phyloP scores from a whole-genome alignment of 2,888 invertebrate genomes.

The Julus scandinavius region DNA sequence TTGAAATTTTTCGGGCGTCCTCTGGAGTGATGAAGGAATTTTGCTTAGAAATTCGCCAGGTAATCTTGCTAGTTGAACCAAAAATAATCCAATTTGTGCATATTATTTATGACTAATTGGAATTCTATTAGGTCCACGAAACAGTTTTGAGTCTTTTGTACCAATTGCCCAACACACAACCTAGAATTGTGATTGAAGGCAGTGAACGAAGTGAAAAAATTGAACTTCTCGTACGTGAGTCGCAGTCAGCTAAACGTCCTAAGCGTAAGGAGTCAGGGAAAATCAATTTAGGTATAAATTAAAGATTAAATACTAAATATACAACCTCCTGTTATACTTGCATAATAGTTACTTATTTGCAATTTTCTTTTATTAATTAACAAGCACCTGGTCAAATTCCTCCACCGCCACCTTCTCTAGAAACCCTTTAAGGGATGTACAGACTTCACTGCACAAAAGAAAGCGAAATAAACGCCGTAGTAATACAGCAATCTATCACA shows the following conservation, averaged over 20 bases:
- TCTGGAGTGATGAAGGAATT: constrained; percentile 8
- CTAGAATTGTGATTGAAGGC: not conserved
- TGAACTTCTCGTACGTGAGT: constrained; percentile 7
- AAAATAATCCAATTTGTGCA: not conserved
- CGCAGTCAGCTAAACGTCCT: not conserved
- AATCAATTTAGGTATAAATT: not conserved
- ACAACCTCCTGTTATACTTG: too few relatives aligned
- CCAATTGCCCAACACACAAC: not conserved
- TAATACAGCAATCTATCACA: not conserved
- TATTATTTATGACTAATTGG: not conserved
- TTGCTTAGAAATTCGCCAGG: constrained; percentile 8
- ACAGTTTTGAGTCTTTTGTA: not conserved
- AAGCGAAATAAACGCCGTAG: not conserved
- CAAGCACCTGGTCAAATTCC: constrained; percentile 1
- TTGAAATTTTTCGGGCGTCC: not conserved
- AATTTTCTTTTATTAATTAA: not conserved
- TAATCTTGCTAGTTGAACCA: not conserved
- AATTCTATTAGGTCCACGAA: not conserved
- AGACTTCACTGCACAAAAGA: not conserved
- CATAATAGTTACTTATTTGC: not conserved
- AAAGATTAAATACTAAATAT: not conserved
- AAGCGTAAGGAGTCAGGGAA: not conserved
- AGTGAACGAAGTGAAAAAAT: not conserved
- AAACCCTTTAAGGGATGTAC: not conserved
- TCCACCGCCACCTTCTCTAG: not conserved